These are phyloP conservation scores for Palythoa caribaeorum DNA, from an alignment of 92 coral and sea anemone species.

Conservation along the genomic window DNA sequence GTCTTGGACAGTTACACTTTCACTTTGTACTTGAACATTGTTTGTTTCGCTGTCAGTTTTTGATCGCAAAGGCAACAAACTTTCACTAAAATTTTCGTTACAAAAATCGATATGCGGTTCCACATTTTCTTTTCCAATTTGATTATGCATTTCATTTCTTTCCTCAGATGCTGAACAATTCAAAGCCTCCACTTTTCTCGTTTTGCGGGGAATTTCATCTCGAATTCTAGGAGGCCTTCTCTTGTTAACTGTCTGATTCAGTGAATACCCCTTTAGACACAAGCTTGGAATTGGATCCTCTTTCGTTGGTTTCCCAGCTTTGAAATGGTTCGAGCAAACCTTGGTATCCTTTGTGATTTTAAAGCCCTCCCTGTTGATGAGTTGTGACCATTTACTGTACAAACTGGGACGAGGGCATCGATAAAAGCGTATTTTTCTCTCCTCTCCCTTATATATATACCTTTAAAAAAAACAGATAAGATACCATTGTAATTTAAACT, in stretches of 20 bases:
- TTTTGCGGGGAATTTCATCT: constrained; percentile 13
- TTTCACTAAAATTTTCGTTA: neutral
- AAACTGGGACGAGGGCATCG: constrained; percentile 5
- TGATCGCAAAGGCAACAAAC: constrained; percentile 38
- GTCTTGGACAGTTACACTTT: constrained; percentile 46
- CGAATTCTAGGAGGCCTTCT: constrained; percentile 35
- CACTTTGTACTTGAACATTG: constrained; percentile 40
- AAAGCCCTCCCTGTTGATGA: constrained; percentile 53
- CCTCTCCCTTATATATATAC: constrained; percentile 4
- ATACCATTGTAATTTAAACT: constrained; percentile 32
- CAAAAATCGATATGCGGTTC: constrained; percentile 50
- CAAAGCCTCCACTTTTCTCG: neutral
- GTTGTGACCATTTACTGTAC: constrained; percentile 51
- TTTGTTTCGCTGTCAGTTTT: constrained; percentile 42
- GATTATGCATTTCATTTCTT: constrained; percentile 54
- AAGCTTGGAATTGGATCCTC: constrained; percentile 51
- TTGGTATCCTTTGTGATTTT: constrained; percentile 52
- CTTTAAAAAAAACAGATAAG: constrained; percentile 11
- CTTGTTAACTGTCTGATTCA: constrained; percentile 13
- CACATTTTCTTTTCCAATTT: constrained; percentile 37
- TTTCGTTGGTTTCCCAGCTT: constrained; percentile 50
- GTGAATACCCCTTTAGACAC: constrained; percentile 11
- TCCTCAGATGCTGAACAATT: constrained; percentile 26
- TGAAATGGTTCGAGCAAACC: constrained; percentile 53
- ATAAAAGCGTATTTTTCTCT: neutral